Evolutionary conservation across 2,113 vertebrate species (phyloP), one percentile per base, ranked within the genome.

Genomic region (Rhagologus leucostigma): DNA sequence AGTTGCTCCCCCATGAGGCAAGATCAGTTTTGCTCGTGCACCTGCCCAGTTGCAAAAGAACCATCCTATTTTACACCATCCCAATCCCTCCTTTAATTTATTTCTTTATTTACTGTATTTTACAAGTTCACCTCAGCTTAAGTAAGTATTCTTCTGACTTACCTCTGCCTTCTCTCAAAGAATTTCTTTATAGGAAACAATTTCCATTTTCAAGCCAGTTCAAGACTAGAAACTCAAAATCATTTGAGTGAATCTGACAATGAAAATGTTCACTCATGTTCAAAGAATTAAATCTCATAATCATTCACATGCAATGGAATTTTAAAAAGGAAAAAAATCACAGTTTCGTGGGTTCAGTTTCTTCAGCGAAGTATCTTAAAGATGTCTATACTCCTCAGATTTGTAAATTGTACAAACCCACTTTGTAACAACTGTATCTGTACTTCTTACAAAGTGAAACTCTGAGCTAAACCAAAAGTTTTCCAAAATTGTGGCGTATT

Each of bases 1-100:
- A 83, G 44, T 50, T 33, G 13, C 29, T 73, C 26, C 37, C 0
- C 0, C 16, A 26, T 5, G 10, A 9, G 12, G 24, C 0, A 1
- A 41, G 6, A 62, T 22, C n/a, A 32, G 46, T 30, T 95, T 50
- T 62, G 67, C 37, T 39, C 50, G 33, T 0, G 0, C 42, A 90
- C 18, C 59, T 35, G 32, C 6, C n/a, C 53, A 42, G 32, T 0
- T 41, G 13, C 16, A n/a, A 63, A 78, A 84, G 24, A 89, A 75
- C 15, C 9, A 59, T 18, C 16, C 30, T 75, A 65, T 22, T 90
- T 88, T 27, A 17, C 20, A 70, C 21, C 3, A 92, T 10, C 11
- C 21, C 33, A n/a, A 32, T 17, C n/a, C 44, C 8, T 76, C 71
- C 7, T 56, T 79, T 68, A 56, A 33, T 44, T 60, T 67, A 26